A percentile compares a stretch with the other conserved stretches of the same genome.
Evolutionary conservation across 2,113 vertebrate genomes (phyloP).

Genomic region (Nettapus auritus): DNA sequence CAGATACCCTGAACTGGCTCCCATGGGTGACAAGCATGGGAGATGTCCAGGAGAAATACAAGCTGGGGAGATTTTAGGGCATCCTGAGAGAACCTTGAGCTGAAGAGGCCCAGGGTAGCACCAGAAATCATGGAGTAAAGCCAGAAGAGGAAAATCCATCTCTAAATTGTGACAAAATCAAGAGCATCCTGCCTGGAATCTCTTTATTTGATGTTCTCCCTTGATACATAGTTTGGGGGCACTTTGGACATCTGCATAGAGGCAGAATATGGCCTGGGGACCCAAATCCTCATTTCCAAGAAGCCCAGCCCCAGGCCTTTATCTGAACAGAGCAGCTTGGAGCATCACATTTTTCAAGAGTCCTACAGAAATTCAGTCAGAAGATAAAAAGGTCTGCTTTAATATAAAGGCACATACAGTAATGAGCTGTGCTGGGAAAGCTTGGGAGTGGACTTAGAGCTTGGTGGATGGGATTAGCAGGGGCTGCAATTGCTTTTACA

Average conservation of each 20-base stretch:
- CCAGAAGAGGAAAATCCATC: background rate
- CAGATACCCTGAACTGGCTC: fast-evolving
- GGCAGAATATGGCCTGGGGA: background rate
- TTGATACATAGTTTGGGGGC: fast-evolving
- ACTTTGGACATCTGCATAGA: background rate
- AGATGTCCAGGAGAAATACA: fast-evolving
- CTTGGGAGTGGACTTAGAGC: background rate
- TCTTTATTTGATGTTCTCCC: background rate
- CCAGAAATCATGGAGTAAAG: background rate
- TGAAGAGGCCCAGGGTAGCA: background rate
- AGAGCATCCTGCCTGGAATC: background rate
- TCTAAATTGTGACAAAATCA: background rate
- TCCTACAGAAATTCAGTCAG: background rate
- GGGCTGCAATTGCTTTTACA: slow-evolving; percentile 33
- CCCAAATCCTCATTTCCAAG: background rate
- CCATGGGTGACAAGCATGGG: background rate
- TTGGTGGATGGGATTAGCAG: slow-evolving; percentile 25
- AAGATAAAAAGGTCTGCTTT: background rate
- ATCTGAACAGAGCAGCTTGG: slow-evolving; percentile 22
- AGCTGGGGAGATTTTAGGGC: background rate
- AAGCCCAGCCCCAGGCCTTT: background rate
- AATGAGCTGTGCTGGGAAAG: background rate
- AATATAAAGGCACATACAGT: background rate
- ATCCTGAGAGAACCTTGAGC: background rate
- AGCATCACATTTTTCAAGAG: background rate